Evolutionary conservation across 1,140 invertebrate species (phyloP).

Genomic region (Phocides pigmalion): DNA sequence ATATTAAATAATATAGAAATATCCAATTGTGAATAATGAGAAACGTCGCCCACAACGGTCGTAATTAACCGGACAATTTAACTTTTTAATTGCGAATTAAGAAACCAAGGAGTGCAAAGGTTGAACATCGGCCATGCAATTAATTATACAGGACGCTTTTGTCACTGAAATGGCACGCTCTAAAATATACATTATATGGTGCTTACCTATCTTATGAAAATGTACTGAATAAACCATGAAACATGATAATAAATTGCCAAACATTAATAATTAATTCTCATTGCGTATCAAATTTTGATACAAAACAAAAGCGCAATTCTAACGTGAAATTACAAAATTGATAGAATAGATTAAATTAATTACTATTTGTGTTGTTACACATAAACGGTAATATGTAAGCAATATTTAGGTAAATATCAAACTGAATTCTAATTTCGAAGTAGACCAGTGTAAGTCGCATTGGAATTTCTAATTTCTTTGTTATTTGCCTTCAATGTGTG

Average conservation of each 20-base stretch:
- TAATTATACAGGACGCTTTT: constrained; percentile 58
- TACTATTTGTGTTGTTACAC: no score
- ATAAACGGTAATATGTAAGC: no score
- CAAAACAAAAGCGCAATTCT: no score
- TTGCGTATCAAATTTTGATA: no score
- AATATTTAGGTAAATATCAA: no score
- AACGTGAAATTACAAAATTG: no score
- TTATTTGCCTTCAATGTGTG: not conserved
- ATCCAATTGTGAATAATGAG: constrained; percentile 59
- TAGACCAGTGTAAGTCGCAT: not conserved
- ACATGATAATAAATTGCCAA: no score
- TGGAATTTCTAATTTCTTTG: not conserved
- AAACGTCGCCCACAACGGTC: constrained; percentile 65
- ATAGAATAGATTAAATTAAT: no score
- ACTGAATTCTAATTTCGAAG: no score
- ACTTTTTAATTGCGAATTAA: constrained; percentile 78
- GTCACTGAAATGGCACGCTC: constrained; percentile 37
- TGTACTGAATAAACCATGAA: no score
- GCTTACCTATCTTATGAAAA: no score
- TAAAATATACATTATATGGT: constrained; percentile 36
- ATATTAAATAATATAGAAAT: constrained; percentile 6
- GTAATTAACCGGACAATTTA: constrained; percentile 77
- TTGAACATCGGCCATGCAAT: constrained; percentile 52
- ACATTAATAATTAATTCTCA: no score
- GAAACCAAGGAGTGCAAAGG: constrained; percentile 64